Conservation (phyloP, 2,888 invertebrate genomes). For the Agriopis marginaria region DNA sequence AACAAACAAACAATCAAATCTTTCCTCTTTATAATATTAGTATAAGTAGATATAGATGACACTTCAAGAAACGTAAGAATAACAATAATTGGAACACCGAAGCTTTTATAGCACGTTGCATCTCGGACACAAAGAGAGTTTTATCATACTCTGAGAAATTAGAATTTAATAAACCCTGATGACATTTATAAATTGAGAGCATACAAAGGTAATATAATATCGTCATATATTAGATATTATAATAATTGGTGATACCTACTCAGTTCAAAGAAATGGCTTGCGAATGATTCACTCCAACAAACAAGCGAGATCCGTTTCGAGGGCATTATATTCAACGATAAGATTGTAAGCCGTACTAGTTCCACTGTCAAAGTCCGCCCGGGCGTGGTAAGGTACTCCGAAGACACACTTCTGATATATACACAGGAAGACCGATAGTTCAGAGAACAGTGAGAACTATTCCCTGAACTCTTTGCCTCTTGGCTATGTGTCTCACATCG, state of each 20-base stretch:
- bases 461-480: too few relatives aligned
- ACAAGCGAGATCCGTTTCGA: constrained; percentile 26
- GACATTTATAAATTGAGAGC: neutral
- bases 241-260: neutral
- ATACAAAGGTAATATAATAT: too few relatives aligned
- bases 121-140: neutral
- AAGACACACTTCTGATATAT: too few relatives aligned
- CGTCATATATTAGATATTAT: neutral
- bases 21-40: too few relatives aligned
- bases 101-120: neutral
- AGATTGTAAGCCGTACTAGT: constrained; percentile 7
- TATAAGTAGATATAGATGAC: too few relatives aligned
- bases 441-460: too few relatives aligned
- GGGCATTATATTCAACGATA: constrained; percentile 20
- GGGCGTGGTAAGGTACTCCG: too few relatives aligned
- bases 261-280: constrained; percentile 10
- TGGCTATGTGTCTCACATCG: too few relatives aligned
- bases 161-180: neutral
- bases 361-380: neutral
- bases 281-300: constrained; percentile 19
- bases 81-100: neutral
- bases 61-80: neutral
- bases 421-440: too few relatives aligned
- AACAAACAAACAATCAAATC: too few relatives aligned
- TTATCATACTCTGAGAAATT: neutral